Base-by-base conservation (phyloP, 1,140 invertebrate species). In the Drosophila trapezifrons region DNA sequence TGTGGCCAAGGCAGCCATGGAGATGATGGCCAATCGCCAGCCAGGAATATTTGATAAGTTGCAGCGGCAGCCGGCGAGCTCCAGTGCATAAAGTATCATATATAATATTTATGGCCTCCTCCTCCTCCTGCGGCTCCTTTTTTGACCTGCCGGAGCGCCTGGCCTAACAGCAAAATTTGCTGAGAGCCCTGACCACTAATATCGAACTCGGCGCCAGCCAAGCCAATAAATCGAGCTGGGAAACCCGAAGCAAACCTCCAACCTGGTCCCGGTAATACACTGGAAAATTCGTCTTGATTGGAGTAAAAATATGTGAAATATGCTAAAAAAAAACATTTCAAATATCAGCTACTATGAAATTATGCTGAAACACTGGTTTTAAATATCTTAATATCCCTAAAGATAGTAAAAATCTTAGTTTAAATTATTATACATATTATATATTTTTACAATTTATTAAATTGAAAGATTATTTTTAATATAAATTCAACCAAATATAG, bases 61-160 rank as follows among this genome's bases (percentile, higher is more conserved):
- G 63, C 80, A 78, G 65, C 40, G 52, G 29, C 55, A 42, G 17
- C 12, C 40, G 57, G 46, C 66, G 43, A 47, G 18, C 49, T 64
- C 57, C 56, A 69, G 60, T 64, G 77, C 70, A 76, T 84, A 84
- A 90, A 76, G 82, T 90, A 90, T 90, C 87, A 90, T 83, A 90
- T 90, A 87, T 90, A 90, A 90, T 87, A 90, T 90, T 90, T 90
- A 90, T 90, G 80, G 69, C 65, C 51, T n/a, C n/a, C n/a, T n/a
- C 29, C 12, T 46, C 42, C 42, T 32, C 38, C 51, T 22, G 32
- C 29, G 38, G 17, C 45, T 55, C 20, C 51, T n/a, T 37, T 37
- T 22, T 22, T 2, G 12, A 63, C 58, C 65, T 55, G 18, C 49
- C 54, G 57, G 49, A 64, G 40, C 65, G 29, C 40, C 40, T 65